Base-by-base conservation (phyloP, 2,888 invertebrate species). In the Eudemis profundana region DNA sequence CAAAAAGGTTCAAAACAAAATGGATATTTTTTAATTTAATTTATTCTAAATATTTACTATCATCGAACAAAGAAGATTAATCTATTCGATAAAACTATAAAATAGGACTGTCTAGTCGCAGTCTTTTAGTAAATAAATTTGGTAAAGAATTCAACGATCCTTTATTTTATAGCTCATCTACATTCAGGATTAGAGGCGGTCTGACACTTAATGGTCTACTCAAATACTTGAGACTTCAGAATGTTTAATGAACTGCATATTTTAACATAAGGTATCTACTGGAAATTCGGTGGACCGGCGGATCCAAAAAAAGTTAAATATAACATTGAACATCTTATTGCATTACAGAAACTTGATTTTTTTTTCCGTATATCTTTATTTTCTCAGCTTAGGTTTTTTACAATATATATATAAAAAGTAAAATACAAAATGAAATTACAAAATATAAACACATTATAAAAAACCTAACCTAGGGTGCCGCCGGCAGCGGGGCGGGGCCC, bases 91-190 rank as follows among this genome's bases (percentile, higher is more conserved):
- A 60, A 19, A 29, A 44, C 51, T 61, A 12, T 36, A 36, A 29
- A 15, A 27, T 15, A 44, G 3, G 19, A 44, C 33, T 15, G 33
- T 51, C 33, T 51, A 51, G 1, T 44, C 51, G 19, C 33, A 33
- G n/a, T 15, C 12, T 33, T 15, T 50, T 21, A 19, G 49, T 19
- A 19, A 50, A 61, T 33, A 23, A 8, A 8, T 27, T 42, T 23
- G 3, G 15, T 40, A 5, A n/a, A 23, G 7, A 14, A 36, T 17
- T 44, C n/a, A 44, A 27, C 1, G 15, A 49, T 21, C n/a, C 17
- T 23, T 40, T 54, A 47, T 46, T 40, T 46, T 62, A 5, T n/a
- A 27, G 46, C 8, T 27, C 27, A 46, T 54, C 27, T 46, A 23
- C 29, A 47, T 47, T 46, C 14, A 23, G 38, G 19, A 29, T 54